These are phyloP conservation scores for Macroglossus sobrinus DNA, from an alignment of 2,113 vertebrate genomes.

Conservation along the genomic window DNA sequence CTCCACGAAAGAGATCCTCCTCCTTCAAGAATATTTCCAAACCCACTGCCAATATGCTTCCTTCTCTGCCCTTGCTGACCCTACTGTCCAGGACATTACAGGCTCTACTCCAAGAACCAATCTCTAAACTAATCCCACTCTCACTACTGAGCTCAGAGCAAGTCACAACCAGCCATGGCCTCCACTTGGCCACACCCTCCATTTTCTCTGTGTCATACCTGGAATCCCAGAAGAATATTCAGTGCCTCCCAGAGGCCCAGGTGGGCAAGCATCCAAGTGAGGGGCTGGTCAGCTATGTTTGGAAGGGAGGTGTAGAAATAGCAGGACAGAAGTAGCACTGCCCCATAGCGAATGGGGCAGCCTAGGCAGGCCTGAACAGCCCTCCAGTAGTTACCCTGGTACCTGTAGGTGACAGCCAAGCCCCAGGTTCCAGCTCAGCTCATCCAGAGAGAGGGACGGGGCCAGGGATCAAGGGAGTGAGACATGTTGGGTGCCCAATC, in stretches of 20 bases:
- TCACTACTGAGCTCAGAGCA: neutral
- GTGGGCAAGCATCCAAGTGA: slow-evolving; percentile 31
- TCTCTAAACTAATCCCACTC: neutral
- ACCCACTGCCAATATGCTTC: neutral
- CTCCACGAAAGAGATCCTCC: neutral
- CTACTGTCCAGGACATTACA: neutral
- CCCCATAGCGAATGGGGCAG: neutral
- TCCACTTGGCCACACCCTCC: neutral
- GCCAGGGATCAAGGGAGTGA: neutral
- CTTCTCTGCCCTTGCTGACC: neutral
- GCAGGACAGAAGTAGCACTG: slow-evolving; percentile 44
- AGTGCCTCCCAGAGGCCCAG: slow-evolving; percentile 74
- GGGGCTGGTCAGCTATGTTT: rapidly evolving
- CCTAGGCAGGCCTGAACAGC: slow-evolving; percentile 59
- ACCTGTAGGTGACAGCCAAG: slow-evolving; percentile 60
- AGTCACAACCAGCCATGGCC: neutral
- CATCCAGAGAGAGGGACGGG: neutral
- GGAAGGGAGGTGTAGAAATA: slow-evolving; percentile 50
- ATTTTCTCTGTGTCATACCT: slow-evolving; percentile 52
- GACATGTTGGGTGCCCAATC: neutral
- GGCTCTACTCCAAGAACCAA: neutral
- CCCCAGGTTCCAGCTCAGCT: neutral
- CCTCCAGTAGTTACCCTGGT: slow-evolving; percentile 71
- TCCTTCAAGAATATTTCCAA: neutral
- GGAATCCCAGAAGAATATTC: slow-evolving; percentile 65